phyloP scores from a whole-genome alignment of 2,113 vertebrate species.

The Suricata suricatta region DNA sequence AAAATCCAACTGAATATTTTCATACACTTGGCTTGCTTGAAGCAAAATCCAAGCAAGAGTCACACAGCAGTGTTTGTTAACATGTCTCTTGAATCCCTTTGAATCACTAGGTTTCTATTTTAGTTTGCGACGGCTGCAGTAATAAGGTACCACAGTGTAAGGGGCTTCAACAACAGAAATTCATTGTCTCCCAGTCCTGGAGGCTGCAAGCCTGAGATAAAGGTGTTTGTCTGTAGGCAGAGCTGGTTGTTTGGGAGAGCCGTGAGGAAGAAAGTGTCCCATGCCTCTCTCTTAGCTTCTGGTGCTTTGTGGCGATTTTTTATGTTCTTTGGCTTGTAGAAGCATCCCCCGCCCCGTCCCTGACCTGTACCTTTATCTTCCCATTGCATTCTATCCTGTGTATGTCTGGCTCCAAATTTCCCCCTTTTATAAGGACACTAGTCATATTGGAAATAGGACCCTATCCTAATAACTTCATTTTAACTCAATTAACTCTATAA shows the following conservation, averaged over 20 bases:
- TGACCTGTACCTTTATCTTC: not conserved
- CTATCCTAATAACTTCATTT: not conserved
- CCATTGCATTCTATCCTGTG: too few species aligned
- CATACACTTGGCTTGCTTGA: not conserved
- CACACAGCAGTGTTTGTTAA: not conserved
- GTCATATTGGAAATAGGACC: not conserved
- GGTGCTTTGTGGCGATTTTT: too few species aligned
- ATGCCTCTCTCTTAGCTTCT: not conserved
- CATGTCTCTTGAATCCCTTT: not conserved
- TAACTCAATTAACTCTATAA: not conserved
- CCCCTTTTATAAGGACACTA: not conserved
- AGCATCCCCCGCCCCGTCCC: accelerated
- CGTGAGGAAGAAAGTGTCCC: too few species aligned
- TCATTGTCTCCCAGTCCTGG: not conserved
- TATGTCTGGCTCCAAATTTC: not conserved
- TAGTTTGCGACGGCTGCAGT: not conserved
- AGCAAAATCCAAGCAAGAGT: not conserved
- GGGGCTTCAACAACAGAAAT: not conserved
- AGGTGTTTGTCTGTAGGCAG: not conserved
- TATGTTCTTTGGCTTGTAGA: not conserved
- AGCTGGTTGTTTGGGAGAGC: not conserved
- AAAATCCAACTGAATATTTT: not conserved
- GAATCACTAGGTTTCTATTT: not conserved
- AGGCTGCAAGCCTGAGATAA: not conserved
- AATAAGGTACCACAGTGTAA: not conserved